Conservation (phyloP, 64 coral and sea anemone genomes). For the Actinia tenebrosa region DNA sequence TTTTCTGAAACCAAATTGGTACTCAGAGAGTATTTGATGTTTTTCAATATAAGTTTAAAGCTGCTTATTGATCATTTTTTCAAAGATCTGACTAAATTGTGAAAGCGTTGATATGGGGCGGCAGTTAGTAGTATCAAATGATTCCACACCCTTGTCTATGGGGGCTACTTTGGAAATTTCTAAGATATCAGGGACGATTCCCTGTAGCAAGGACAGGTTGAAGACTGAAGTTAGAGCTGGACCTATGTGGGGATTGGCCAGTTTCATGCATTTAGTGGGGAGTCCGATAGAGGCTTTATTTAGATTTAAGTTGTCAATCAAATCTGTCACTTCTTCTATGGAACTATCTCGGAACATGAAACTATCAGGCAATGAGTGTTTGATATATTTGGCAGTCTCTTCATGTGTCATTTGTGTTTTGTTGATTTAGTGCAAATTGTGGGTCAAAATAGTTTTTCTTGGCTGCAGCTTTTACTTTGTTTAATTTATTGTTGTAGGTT, state of each 20-base stretch:
- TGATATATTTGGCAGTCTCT: constrained; percentile 28
- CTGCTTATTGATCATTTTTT: constrained; percentile 29
- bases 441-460: constrained; percentile 28
- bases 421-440: constrained; percentile 12
- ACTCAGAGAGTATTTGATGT: constrained; percentile 13
- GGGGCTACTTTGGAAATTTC: constrained; percentile 43
- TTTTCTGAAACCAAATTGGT: constrained; percentile 43
- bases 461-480: constrained; percentile 19
- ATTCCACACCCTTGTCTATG: constrained; percentile 32
- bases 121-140: constrained; percentile 30
- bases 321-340: constrained; percentile 24
- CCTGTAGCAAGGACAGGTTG: constrained; percentile 22
- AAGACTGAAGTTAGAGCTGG: constrained; percentile 17
- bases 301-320: constrained; percentile 20
- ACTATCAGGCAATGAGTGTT: background rate
- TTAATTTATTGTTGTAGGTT: constrained; percentile 32
- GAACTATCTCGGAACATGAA: constrained; percentile 49
- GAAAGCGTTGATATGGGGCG: constrained; percentile 24
- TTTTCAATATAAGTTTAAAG: constrained; percentile 29
- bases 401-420: constrained; percentile 21
- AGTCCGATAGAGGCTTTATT: constrained; percentile 34
- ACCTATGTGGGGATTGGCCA: constrained; percentile 17
- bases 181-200: constrained; percentile 33
- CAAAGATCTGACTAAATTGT: constrained; percentile 34
- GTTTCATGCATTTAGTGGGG: constrained; percentile 27